Evolutionary conservation across 2,888 invertebrate species (phyloP).

Genomic region (Trachelus troglodyta): DNA sequence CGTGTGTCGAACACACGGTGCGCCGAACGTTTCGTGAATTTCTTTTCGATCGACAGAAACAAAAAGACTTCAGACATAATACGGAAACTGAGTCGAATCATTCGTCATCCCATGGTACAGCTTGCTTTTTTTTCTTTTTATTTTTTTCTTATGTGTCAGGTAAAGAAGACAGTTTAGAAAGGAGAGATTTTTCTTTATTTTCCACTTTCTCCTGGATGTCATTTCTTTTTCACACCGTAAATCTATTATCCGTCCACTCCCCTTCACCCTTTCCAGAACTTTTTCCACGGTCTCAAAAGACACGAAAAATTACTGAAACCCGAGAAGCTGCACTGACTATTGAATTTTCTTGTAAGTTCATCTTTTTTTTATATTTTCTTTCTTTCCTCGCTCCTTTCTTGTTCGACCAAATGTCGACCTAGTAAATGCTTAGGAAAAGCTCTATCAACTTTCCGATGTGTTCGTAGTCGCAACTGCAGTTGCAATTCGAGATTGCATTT

Average conservation of each 20-base stretch:
- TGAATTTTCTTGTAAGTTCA: neutral
- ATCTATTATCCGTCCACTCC: neutral
- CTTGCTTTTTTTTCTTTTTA: neutral
- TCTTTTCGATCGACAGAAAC: neutral
- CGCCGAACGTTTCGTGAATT: neutral
- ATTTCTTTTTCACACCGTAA: neutral
- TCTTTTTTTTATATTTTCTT: neutral
- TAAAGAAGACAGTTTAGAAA: neutral
- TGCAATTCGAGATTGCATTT: neutral
- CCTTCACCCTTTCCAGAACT: neutral
- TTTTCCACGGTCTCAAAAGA: neutral
- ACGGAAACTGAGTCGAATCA: neutral
- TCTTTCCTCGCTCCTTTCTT: neutral
- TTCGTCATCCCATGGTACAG: neutral
- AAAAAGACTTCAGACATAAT: neutral
- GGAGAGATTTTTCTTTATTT: neutral
- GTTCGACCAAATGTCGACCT: neutral
- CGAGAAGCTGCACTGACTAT: neutral
- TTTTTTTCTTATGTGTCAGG: neutral
- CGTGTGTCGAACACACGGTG: neutral
- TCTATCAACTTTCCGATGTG: neutral
- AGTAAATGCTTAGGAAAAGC: neutral
- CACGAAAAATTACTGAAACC: neutral
- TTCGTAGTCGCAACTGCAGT: neutral
- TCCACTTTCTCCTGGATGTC: neutral